Percentiles rank a stretch among this genome's conserved stretches.
Conservation (phyloP, 2,113 vertebrate species). For the Polypterus senegalus region DNA sequence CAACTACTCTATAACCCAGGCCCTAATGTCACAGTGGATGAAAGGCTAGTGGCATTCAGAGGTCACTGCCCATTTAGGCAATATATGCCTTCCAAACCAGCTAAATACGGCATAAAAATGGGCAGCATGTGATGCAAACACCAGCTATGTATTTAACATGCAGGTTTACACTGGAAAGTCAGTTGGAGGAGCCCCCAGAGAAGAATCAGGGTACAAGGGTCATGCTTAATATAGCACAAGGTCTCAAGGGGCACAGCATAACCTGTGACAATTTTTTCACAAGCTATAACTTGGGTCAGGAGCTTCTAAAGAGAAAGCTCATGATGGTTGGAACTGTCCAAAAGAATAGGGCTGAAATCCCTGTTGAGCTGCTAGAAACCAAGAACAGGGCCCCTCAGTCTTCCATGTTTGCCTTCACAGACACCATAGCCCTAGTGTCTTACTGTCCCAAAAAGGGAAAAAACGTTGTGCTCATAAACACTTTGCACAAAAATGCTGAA, state of each 20-base stretch:
- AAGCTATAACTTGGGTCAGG: slow-evolving; percentile 5
- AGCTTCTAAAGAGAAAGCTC: slow-evolving; percentile 11
- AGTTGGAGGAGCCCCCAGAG: not conserved
- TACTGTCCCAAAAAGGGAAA: slow-evolving; percentile 16
- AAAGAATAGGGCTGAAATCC: slow-evolving; percentile 12
- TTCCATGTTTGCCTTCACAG: slow-evolving; percentile 7
- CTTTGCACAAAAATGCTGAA: slow-evolving; percentile 14
- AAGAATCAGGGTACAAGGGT: slow-evolving; percentile 9
- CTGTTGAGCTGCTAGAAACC: slow-evolving; percentile 2
- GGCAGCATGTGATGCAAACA: slow-evolving; percentile 3
- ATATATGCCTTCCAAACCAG: slow-evolving; percentile 10
- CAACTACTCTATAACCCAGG: slow-evolving; percentile 9
- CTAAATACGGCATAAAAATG: slow-evolving; percentile 11
- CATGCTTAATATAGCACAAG: slow-evolving; percentile 9
- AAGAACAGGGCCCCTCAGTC: slow-evolving; percentile 9
- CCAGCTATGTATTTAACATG: slow-evolving; percentile 10
- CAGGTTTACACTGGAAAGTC: slow-evolving; percentile 8
- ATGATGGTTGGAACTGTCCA: slow-evolving; percentile 12
- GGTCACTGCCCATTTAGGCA: slow-evolving; percentile 9
- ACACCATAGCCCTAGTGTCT: slow-evolving; percentile 4
- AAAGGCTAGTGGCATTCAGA: slow-evolving; percentile 5
- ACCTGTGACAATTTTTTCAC: slow-evolving; percentile 10
- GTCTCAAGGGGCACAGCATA: slow-evolving; percentile 8
- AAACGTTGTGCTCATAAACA: slow-evolving; percentile 18
- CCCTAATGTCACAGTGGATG: slow-evolving; percentile 11